Evolutionary conservation across 2,888 invertebrate species (phyloP).

Genomic region (Caenorhabditis sulstoni): DNA sequence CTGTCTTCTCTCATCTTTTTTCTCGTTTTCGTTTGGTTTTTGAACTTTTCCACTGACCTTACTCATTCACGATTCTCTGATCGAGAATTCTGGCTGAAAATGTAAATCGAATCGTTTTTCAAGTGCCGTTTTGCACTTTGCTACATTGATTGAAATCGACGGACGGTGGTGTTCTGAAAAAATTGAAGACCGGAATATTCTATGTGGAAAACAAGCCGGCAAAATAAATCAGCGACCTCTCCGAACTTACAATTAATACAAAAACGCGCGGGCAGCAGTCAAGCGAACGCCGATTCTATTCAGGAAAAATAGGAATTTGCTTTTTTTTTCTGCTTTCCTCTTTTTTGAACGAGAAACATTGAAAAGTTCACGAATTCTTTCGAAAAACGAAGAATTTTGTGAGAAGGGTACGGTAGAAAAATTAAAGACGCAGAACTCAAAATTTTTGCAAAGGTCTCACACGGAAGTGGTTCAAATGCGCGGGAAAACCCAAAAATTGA

Average conservation of each 20-base stretch:
- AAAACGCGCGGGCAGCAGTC: background rate
- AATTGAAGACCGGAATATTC: background rate
- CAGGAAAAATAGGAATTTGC: background rate
- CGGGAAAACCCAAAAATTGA: conserved; percentile 7
- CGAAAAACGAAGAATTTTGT: background rate
- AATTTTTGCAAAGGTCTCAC: no score
- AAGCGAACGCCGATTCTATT: background rate
- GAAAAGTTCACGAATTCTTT: background rate
- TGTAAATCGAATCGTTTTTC: conserved; percentile 35
- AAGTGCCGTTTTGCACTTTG: conserved; percentile 48
- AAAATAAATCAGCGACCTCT: conserved; percentile 6
- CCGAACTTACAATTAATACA: conserved; percentile 10
- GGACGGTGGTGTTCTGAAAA: conserved; percentile 29
- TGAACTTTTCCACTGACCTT: conserved; percentile 36
- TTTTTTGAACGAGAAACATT: background rate
- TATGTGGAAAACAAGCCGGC: conserved; percentile 3
- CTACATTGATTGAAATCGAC: conserved; percentile 45
- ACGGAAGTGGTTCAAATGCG: no score
- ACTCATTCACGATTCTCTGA: conserved; percentile 55
- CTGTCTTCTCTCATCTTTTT: conserved; percentile 1
- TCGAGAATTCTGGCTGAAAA: conserved; percentile 28
- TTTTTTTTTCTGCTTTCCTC: background rate
- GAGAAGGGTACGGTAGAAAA: background rate
- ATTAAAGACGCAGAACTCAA: no score
- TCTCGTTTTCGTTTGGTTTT: conserved; percentile 13